These are phyloP conservation scores for Hycleus cichorii DNA, from an alignment of 1,140 invertebrate genomes.

Conservation along the genomic window DNA sequence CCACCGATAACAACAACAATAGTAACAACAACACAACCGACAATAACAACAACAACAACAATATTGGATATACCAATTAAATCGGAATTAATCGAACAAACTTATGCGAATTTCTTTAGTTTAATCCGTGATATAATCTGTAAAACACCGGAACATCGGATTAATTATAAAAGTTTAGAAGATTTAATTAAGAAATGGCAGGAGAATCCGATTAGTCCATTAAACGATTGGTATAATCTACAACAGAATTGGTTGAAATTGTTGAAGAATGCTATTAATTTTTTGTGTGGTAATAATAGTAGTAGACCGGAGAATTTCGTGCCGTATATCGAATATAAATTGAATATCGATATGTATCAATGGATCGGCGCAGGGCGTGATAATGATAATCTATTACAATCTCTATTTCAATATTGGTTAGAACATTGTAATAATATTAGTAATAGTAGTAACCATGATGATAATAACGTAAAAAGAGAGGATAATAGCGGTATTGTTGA, in stretches of 20 bases:
- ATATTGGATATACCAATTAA: slow-evolving; percentile 38
- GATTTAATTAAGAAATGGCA: slow-evolving; percentile 72
- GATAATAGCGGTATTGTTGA: slow-evolving; percentile 38
- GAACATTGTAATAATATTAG: slow-evolving; percentile 48
- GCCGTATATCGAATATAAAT: slow-evolving; percentile 87
- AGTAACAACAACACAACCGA: background rate
- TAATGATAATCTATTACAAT: slow-evolving; percentile 68
- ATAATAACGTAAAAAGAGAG: slow-evolving; percentile 33
- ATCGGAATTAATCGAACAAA: slow-evolving; percentile 58
- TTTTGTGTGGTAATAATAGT: slow-evolving; percentile 77
- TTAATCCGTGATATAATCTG: slow-evolving; percentile 74
- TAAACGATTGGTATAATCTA: slow-evolving; percentile 69
- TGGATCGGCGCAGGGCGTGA: slow-evolving; percentile 95
- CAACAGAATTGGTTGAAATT: slow-evolving; percentile 70
- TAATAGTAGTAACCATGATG: slow-evolving; percentile 37
- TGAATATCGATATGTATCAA: slow-evolving; percentile 64
- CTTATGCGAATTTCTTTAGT: slow-evolving; percentile 75
- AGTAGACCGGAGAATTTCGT: slow-evolving; percentile 84
- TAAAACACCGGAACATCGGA: slow-evolving; percentile 72
- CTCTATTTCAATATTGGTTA: slow-evolving; percentile 71
- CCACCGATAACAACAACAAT: slow-evolving; percentile 9
- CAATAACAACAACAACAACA: slow-evolving; percentile 3
- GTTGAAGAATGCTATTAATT: slow-evolving; percentile 74
- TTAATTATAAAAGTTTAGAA: slow-evolving; percentile 65
- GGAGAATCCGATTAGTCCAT: slow-evolving; percentile 67